Evolutionary conservation across 2,888 invertebrate species (phyloP), one percentile per base, ranked within the genome.

Genomic region (Cantharis nigra): DNA sequence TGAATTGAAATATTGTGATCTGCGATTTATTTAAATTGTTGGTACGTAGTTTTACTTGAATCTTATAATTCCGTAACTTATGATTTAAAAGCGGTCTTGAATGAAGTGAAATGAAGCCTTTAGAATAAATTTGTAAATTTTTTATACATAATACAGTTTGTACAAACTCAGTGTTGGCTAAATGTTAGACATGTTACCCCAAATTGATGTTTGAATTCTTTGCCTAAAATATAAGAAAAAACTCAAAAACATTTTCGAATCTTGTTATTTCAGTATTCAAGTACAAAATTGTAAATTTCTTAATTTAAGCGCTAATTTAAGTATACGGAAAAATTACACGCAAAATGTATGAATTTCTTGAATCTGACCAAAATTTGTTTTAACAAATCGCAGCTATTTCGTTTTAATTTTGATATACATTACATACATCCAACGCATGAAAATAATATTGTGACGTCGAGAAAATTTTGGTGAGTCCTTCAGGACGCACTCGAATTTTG

Each of bases 31-130:
- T 70, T 70, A 28, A 30, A 16, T 70, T 70, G 70, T 30, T 30
- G 33, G 33, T 70, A 13, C 28, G 16, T 28, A 26, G 33, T 33
- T 70, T 16, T 18, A 33, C 28, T 70, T 70, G 33, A 11, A 30
- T 70, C 13, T 18, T 70, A 33, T 65, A 13, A 65, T 20, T 65
- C 23, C 23, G 18, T 65, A 65, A n/a, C 18, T n/a, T 18, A 65
- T 18, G 13, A 65, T 78, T 72, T 77, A 69, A 83, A 85, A 85
- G 85, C 85, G 85, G 85, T 86, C 85, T 85, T 83, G 82, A 79
- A 81, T 79, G 72, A 74, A 63, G 71, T 72, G 77, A 72, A 75
- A 72, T 71, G 70, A 80, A 81, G 80, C 80, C 82, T 81, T 82
- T 80, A 80, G 81, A 77, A 81, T 80, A 78, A 74, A 75, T 70